These are phyloP conservation scores for Chrysaora quinquecirrha DNA, from an alignment of 30 jellyfish, hydroid and myxozoan species.

Conservation along the genomic window DNA sequence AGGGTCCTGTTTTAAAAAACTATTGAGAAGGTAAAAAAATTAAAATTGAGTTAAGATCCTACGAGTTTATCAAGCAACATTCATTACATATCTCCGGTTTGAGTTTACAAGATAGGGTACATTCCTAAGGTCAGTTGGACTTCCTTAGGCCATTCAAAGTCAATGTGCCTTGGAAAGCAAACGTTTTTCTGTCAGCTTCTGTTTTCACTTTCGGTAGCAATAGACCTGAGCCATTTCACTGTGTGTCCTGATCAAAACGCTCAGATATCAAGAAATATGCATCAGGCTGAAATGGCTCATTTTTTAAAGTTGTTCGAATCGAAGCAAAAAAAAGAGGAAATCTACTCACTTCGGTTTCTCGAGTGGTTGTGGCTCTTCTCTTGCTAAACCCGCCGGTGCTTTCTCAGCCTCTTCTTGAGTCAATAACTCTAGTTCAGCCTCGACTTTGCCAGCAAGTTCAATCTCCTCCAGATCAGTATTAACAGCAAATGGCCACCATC, in stretches of 20 bases:
- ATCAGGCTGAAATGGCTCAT: background rate
- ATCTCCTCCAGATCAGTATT: conserved; percentile 87
- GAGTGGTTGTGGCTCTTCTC: conserved; percentile 99
- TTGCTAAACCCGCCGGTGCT: conserved; percentile 94
- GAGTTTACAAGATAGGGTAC: too few species aligned
- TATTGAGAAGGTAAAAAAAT: too few species aligned
- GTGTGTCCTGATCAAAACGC: background rate
- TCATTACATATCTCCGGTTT: too few species aligned
- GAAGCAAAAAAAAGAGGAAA: background rate
- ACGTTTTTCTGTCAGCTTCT: background rate
- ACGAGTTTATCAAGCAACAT: too few species aligned
- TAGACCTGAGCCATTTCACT: background rate
- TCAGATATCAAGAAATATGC: background rate
- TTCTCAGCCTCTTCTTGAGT: conserved; percentile 95
- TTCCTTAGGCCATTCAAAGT: too few species aligned
- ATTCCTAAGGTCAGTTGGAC: too few species aligned
- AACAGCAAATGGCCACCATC: conserved; percentile 98
- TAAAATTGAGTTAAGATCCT: too few species aligned
- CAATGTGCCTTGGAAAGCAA: background rate
- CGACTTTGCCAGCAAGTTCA: conserved; percentile 97
- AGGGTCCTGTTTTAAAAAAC: too few species aligned
- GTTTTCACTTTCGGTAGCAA: background rate
- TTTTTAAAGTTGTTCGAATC: background rate
- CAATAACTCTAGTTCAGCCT: conserved; percentile 88
- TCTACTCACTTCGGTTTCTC: conserved; percentile 94